Conservation (phyloP, 2,113 vertebrate genomes). For the Taurulus bubalis region DNA sequence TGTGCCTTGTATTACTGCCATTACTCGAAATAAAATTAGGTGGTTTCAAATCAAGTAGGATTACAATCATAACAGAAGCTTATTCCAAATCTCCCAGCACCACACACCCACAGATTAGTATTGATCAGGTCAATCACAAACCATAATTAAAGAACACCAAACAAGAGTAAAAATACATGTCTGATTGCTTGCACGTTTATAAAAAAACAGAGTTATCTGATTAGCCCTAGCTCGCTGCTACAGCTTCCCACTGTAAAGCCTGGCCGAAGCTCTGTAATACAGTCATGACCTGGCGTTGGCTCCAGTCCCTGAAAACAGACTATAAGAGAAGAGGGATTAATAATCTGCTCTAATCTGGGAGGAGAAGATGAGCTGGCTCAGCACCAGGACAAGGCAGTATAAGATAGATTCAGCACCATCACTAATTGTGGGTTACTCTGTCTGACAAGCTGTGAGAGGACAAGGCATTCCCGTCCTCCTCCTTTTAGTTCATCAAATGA, state of each 20-base stretch:
- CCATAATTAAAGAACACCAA: slow-evolving; percentile 35
- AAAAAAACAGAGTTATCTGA: slow-evolving; percentile 33
- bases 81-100: slow-evolving; percentile 40
- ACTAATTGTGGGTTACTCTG: slow-evolving; percentile 4
- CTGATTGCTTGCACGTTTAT: slow-evolving; percentile 45
- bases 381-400: slow-evolving; percentile 45
- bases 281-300: slow-evolving; percentile 48
- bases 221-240: slow-evolving; percentile 21
- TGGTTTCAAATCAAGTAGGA: slow-evolving; percentile 10
- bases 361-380: slow-evolving; percentile 60
- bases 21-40: slow-evolving; percentile 13
- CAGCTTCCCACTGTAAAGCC: slow-evolving; percentile 34
- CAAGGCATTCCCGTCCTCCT: neutral
- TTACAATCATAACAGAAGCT: slow-evolving; percentile 29
- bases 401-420: slow-evolving; percentile 10
- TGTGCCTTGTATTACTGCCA: neutral
- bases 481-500: slow-evolving; percentile 22
- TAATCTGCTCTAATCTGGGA: slow-evolving; percentile 76
- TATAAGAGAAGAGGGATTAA: slow-evolving; percentile 70
- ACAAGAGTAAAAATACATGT: slow-evolving; percentile 41
- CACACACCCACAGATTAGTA: slow-evolving; percentile 60
- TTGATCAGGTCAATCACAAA: slow-evolving; percentile 39
- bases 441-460: slow-evolving; percentile 5
- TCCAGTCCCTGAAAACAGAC: slow-evolving; percentile 42
- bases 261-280: slow-evolving; percentile 27